Evolutionary conservation across 1,140 invertebrate species (phyloP).

Genomic region (Stegodyphus mimosarum): DNA sequence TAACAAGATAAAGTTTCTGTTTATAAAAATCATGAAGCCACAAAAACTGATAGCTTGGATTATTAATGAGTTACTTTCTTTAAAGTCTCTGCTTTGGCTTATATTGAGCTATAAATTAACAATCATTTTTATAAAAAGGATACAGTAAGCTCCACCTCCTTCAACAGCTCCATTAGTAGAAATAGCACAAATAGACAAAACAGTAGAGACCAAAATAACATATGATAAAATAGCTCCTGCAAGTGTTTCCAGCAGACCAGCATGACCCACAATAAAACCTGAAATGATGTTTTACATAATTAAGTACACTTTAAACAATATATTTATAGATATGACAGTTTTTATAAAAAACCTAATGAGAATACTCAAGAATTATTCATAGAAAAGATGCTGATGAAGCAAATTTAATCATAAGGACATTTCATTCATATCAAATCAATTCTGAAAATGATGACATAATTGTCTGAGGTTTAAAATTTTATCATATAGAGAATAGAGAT

Average conservation of each 20-base stretch:
- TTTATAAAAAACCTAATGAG: constrained; percentile 12
- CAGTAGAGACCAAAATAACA: constrained; percentile 93
- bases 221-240: constrained; percentile 93
- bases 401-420: too few relatives aligned
- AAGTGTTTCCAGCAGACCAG: constrained; percentile 88
- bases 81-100: too few relatives aligned
- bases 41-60: too few relatives aligned
- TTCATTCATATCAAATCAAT: too few relatives aligned
- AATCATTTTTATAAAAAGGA: constrained; percentile 69
- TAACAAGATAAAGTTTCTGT: too few relatives aligned
- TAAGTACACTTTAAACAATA: background rate
- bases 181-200: constrained; percentile 97
- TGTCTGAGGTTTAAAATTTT: too few relatives aligned
- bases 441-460: too few relatives aligned
- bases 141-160: constrained; percentile 99
- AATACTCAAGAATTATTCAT: too few relatives aligned
- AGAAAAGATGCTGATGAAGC: too few relatives aligned
- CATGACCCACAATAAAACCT: constrained; percentile 98
- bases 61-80: too few relatives aligned
- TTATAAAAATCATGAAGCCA: background rate
- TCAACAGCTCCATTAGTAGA: constrained; percentile 99
- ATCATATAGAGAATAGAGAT: too few relatives aligned
- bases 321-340: background rate
- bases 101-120: too few relatives aligned
- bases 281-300: constrained; percentile 65